Percentiles rank a stretch among this genome's conserved stretches.
Conservation (phyloP, 30 jellyfish, hydroid and myxozoan genomes). For the Aurelia sp. region DNA sequence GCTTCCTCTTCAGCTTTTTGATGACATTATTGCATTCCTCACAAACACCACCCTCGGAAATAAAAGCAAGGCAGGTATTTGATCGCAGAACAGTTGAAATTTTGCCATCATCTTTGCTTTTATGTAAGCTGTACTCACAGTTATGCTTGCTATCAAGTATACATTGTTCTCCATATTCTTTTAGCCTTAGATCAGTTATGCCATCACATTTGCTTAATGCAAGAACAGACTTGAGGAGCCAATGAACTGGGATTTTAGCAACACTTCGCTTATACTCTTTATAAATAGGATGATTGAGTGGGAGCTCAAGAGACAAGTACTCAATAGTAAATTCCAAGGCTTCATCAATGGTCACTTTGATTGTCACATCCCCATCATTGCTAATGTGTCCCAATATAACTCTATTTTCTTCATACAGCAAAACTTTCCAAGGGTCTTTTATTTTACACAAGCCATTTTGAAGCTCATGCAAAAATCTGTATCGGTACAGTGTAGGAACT, state of each 20-base stretch:
- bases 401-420: constrained; percentile 14
- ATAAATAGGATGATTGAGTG: constrained; percentile 57
- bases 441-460: constrained; percentile 23
- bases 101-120: constrained; percentile 46
- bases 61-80: constrained; percentile 42
- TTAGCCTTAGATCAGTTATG: constrained; percentile 44
- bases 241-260: constrained; percentile 50
- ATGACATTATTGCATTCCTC: no score
- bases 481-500: background rate
- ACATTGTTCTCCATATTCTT: constrained; percentile 29
- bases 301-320: constrained; percentile 69
- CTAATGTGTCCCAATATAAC: constrained; percentile 27
- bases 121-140: constrained; percentile 35
- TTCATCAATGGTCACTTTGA: constrained; percentile 48
- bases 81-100: constrained; percentile 46
- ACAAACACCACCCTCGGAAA: constrained; percentile 48
- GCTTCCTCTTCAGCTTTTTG: no score
- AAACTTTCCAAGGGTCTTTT: constrained; percentile 29
- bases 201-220: constrained; percentile 50
- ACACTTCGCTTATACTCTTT: constrained; percentile 47
- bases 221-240: constrained; percentile 48
- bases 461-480: constrained; percentile 31
- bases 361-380: constrained; percentile 53
- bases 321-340: constrained; percentile 62
- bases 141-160: constrained; percentile 39